Percentiles rank a stretch among this genome's conserved stretches.
Evolutionary conservation across 2,113 vertebrate genomes (phyloP).

Genomic region (Chaenogobius annularis): DNA sequence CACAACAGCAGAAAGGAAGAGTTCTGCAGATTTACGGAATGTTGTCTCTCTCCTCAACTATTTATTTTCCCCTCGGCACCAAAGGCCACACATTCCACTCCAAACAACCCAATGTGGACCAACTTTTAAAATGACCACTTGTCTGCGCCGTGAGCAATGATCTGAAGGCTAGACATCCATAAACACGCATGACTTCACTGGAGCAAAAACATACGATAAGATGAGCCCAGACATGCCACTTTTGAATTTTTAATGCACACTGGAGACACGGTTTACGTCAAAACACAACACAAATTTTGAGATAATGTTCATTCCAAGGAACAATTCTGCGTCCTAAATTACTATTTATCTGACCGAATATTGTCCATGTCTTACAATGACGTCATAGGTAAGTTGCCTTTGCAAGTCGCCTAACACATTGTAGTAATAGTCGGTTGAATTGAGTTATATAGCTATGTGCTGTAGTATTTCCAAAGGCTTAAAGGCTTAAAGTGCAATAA

Average conservation of each 20-base stretch:
- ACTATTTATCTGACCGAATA: conserved; percentile 7
- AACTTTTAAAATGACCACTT: conserved; percentile 46
- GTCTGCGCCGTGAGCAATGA: conserved; percentile 8
- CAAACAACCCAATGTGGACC: conserved; percentile 44
- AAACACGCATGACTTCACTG: conserved; percentile 53
- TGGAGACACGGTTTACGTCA: conserved; percentile 8
- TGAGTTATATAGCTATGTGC: background rate
- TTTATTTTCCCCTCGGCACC: conserved; percentile 50
- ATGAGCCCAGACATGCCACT: conserved; percentile 28
- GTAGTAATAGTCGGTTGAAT: background rate
- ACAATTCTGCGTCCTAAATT: conserved; percentile 23
- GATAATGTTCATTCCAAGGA: conserved; percentile 21
- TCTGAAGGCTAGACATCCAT: conserved; percentile 16
- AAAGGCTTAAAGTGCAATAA: background rate
- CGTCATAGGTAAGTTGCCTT: background rate
- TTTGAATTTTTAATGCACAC: conserved; percentile 53
- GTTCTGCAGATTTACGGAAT: conserved; percentile 44
- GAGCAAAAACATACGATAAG: conserved; percentile 43
- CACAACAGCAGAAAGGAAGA: conserved; percentile 43
- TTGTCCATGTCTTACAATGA: background rate
- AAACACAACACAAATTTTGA: background rate
- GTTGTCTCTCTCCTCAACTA: conserved; percentile 51
- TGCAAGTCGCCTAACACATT: background rate
- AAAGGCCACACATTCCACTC: conserved; percentile 56
- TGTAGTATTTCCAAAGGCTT: background rate